Conservation (phyloP, 2,888 invertebrate species). For the Atherix ibis region DNA sequence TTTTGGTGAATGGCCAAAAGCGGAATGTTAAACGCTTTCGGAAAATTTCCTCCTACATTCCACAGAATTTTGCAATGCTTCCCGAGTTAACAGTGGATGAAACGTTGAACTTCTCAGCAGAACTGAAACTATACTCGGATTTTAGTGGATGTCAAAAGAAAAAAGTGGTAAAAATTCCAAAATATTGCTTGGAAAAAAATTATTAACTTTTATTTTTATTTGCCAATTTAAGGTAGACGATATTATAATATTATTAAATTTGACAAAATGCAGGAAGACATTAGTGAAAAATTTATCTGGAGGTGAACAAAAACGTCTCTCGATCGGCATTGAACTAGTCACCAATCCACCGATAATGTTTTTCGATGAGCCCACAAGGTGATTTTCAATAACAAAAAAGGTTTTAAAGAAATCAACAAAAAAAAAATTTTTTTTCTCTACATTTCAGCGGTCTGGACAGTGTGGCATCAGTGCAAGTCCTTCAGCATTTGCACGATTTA, state of each 20-base stretch:
- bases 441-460: conserved; percentile 58
- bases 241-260: conserved; percentile 57
- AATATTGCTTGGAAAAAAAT: no score
- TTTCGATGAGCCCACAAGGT: conserved; percentile 89
- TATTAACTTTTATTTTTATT: no score
- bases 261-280: conserved; percentile 47
- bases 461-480: conserved; percentile 64
- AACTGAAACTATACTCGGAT: conserved; percentile 59
- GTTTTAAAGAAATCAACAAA: conserved; percentile 30
- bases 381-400: conserved; percentile 14
- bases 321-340: conserved; percentile 77
- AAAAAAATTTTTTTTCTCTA: conserved; percentile 4
- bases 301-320: conserved; percentile 75
- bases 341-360: conserved; percentile 88
- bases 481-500: conserved; percentile 58
- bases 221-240: conserved; percentile 62
- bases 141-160: conserved; percentile 44
- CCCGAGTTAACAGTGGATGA: conserved; percentile 69
- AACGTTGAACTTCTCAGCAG: conserved; percentile 65
- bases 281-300: conserved; percentile 61
- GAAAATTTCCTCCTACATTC: conserved; percentile 52
- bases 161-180: conserved; percentile 50
- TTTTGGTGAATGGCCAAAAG: conserved; percentile 51
- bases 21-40: conserved; percentile 49
- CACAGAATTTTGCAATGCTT: conserved; percentile 69